Evolutionary conservation across 2,888 invertebrate species (phyloP), one percentile per base, ranked within the genome.

Genomic region (Rhyacophila evoluta): DNA sequence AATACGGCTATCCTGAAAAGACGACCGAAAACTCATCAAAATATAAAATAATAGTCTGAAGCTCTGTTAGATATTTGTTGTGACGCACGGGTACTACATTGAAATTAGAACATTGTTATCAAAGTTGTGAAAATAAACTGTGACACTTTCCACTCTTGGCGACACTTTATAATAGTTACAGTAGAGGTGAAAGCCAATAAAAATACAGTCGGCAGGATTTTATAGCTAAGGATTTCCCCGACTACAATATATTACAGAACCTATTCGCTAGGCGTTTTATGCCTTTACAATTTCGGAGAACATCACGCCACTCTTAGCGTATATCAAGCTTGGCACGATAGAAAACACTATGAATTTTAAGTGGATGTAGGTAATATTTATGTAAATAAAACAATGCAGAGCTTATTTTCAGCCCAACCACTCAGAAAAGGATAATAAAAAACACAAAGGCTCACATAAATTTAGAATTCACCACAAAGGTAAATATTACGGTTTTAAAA

Each of bases 271-370:
- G 69, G 33, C 33, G 77, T 68, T 78, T 74, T 41, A 73, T 39
- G 41, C 70, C 36, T 69, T 74, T 69, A 70, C 74, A 39, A 78
- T 78, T 72, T 77, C 15, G 29, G 68, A 41, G 67, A 72, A 77
- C 55, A 75, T 74, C 55, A 33, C 76, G 15, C 29, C 55, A 76
- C 28, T 33, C 73, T 69, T 25, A 39, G 15, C 33, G 41, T 33
- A 72, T 27, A 72, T 72, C 70, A 15, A 10, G 25, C 27, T 39
- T 28, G 29, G 67, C 68, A 69, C 25, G 28, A 75, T 69, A 69
- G 76, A 76, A 76, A 72, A 37, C 39, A 36, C 76, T 72, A 72
- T 76, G 72, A 76, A 76, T 76, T 76, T 76, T 55, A 27, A 76
- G 76, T 55, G 70, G 36, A 15, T 25, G 55, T 55, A 25, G 29